Evolutionary conservation across 2,113 vertebrate genomes (phyloP).

Genomic region (Choloepus hoffmanni): DNA sequence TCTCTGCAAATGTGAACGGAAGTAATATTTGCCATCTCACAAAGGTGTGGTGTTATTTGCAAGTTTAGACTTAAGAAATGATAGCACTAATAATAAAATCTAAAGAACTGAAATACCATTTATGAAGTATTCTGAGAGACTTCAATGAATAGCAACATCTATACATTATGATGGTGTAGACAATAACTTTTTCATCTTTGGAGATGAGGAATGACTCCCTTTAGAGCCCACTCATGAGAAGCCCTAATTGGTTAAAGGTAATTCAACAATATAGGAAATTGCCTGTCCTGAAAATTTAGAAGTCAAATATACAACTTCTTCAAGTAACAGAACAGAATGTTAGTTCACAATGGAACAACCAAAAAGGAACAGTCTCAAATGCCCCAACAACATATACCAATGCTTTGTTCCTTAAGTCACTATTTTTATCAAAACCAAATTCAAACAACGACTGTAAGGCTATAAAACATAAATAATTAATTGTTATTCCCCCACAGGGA

Average conservation of each 20-base stretch:
- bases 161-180: neutral
- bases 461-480: constrained; percentile 56
- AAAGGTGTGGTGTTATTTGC: neutral
- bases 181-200: constrained; percentile 10
- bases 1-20: neutral
- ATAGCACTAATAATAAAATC: constrained; percentile 40
- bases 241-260: neutral
- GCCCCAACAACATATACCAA: neutral
- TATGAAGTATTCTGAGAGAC: neutral
- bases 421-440: constrained; percentile 59
- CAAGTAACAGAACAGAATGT: constrained; percentile 3
- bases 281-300: constrained; percentile 12
- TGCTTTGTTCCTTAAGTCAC: neutral
- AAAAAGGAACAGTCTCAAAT: neutral
- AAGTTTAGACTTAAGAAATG: constrained; percentile 18
- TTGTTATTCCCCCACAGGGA: constrained; percentile 24
- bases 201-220: neutral
- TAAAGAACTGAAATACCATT: constrained; percentile 33
- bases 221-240: neutral
- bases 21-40: neutral
- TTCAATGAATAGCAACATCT: neutral
- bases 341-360: neutral
- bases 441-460: constrained; percentile 50
- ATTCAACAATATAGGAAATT: constrained; percentile 51
- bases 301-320: constrained; percentile 41